Evolutionary conservation across 1,140 invertebrate species (phyloP), one percentile per base, ranked within the genome.

Genomic region (Centruroides sculpturatus): DNA sequence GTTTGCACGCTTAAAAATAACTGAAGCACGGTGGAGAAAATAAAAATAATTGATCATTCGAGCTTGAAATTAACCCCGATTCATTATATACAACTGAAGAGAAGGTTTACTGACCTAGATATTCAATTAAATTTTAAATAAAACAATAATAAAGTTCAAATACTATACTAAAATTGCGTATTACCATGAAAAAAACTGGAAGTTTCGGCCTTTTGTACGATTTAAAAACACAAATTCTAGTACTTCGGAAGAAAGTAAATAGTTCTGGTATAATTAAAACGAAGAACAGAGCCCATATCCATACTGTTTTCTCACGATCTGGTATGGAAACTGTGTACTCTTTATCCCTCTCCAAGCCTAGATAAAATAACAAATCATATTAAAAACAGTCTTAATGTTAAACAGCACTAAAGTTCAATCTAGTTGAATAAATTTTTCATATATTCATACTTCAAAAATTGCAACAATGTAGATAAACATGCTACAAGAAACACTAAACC

Each of bases 171-270:
- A 23, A 23, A 23, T 23, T 23, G 23, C 23, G 2, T 23, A 23
- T 41, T 62, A 71, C 70, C 50, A 62, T 52, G 10, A 66, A 55
- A 52, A 71, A 69, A 9, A 60, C 55, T 4, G 11, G 10, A 51
- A 62, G 46, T 23, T 59, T 59, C 12, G 70, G 69, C 52, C 61
- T 64, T 55, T 55, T 64, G 57, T 66, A 66, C 13, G 66, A 68
- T 59, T 94, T 94, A 78, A 94, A 94, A 68, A 90, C 84, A 71
- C 89, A 93, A 73, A 94, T 93, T 66, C 91, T 81, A 4, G 84
- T 78, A 23, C 89, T 86, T 56, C 90, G 78, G 67, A 94, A 86
- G 10, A 92, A 73, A 0, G 89, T 85, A 12, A 91, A 90, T 36
- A 94, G 76, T 75, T 95, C 91, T 0, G 92, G 92, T 50, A 92